Base-by-base conservation (phyloP, 1,140 invertebrate species). In the Agrypnia vestita region DNA sequence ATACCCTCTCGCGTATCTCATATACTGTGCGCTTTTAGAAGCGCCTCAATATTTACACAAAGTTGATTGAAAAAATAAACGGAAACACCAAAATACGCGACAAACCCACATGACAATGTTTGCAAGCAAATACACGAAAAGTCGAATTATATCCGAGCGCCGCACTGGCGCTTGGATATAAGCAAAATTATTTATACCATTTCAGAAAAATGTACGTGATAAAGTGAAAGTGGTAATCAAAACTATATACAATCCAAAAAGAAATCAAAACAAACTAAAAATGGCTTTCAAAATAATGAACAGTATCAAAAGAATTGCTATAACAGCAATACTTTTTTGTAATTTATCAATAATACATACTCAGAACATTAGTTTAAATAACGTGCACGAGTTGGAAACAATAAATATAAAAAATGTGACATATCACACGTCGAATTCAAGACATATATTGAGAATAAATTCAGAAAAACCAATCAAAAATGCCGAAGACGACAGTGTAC, bases 241-340 rank as follows among this genome's bases (percentile, higher is more conserved):
- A 35, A 35, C 25, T 35, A 35, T 35, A 35, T 35, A 1, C 3
- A 59, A 21, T 17, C 21, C 15, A 21, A 56, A 17, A 59, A 59
- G 21, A 59, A 59, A 53, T 4, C 11, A 53, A 53, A 6, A 6
- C 0, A 53, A 21, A 3, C 3, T 9, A 11, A 64, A 64, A 43
- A 64, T 64, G 61, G 61, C 61, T 12, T 64, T 64, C 21, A 64
- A 64, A 64, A 64, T 64, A 64, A 64, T 25, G 35, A 64, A 43
- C 19, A 64, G 25, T 13, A 12, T 64, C 35, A 64, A 64, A 64
- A 64, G 13, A 25, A 64, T 64, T 64, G 61, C 35, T 7, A 35
- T 64, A 13, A 35, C 25, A 64, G 12, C 25, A 64, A 64, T 43
- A 43, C 19, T 64, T 21, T 11, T 64, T 12, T 9, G 13, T 13